Percentiles rank a stretch among this genome's conserved stretches.
Conservation (phyloP, 1,140 invertebrate species). For the Pteromalus puparum region DNA sequence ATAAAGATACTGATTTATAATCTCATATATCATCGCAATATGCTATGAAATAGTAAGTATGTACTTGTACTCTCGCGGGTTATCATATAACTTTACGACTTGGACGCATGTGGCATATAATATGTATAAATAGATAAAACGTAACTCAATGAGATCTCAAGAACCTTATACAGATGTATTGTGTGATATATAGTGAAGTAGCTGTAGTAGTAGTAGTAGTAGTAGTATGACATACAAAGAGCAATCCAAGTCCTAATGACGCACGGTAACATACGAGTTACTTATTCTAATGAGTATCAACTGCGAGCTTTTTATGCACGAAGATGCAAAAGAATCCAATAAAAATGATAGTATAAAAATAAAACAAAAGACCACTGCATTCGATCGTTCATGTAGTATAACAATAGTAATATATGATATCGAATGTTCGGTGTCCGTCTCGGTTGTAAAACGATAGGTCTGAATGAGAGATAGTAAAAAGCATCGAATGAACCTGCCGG, state of each 20-base stretch:
- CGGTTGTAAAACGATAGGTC: neutral
- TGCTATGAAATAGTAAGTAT: neutral
- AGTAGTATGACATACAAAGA: constrained; percentile 14
- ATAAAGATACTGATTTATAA: neutral
- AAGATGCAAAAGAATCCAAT: constrained; percentile 38
- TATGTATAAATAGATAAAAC: neutral
- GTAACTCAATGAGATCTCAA: constrained; percentile 25
- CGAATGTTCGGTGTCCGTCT: constrained; percentile 3
- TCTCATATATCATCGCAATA: neutral
- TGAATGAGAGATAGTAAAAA: constrained; percentile 1
- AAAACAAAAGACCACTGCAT: neutral
- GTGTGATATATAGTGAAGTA: constrained; percentile 18
- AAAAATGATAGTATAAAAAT: constrained; percentile 22
- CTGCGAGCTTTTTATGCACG: constrained; percentile 44
- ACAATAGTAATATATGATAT: neutral
- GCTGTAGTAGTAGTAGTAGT: neutral
- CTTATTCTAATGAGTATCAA: constrained; percentile 30
- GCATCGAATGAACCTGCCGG: constrained; percentile 4
- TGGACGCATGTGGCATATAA: constrained; percentile 6
- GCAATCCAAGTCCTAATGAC: constrained; percentile 50
- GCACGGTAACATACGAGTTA: constrained; percentile 40
- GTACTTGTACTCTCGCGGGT: constrained; percentile 48
- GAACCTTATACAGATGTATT: constrained; percentile 34
- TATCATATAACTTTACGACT: constrained; percentile 22
- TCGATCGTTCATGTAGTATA: constrained; percentile 18